These are phyloP conservation scores for Paralichthys olivaceus DNA, from an alignment of 2,113 vertebrate genomes.

Conservation along the genomic window DNA sequence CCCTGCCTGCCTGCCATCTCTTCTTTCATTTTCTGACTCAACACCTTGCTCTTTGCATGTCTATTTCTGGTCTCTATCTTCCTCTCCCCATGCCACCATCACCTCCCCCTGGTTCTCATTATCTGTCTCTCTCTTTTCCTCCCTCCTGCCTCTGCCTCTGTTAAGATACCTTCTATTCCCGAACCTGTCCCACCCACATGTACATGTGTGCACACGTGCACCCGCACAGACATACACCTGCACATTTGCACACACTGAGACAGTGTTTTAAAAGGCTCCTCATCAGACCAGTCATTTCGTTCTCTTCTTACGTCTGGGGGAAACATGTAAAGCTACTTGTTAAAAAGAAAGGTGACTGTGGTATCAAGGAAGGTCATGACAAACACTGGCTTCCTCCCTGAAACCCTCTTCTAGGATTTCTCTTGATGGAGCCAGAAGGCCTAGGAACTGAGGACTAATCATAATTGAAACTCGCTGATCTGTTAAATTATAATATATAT, in stretches of 20 bases:
- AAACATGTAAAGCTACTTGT: slow-evolving; percentile 33
- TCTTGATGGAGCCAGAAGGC: background rate
- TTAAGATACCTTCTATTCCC: slow-evolving; percentile 65
- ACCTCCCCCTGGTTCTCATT: slow-evolving; percentile 83
- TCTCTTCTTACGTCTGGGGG: slow-evolving; percentile 22
- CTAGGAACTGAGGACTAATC: background rate
- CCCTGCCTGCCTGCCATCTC: slow-evolving; percentile 55
- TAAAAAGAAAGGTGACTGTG: slow-evolving; percentile 21
- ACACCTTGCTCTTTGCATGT: slow-evolving; percentile 83
- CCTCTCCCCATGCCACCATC: slow-evolving; percentile 79
- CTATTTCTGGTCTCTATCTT: slow-evolving; percentile 83
- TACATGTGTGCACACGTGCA: slow-evolving; percentile 34
- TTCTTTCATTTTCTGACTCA: slow-evolving; percentile 83
- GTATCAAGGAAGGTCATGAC: slow-evolving; percentile 11
- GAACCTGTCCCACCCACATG: slow-evolving; percentile 73
- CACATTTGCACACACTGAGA: slow-evolving; percentile 11
- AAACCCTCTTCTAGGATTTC: slow-evolving; percentile 25
- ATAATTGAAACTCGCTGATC: background rate
- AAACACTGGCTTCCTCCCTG: background rate
- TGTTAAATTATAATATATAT: background rate
- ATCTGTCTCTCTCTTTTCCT: slow-evolving; percentile 69
- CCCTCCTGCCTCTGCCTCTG: slow-evolving; percentile 54
- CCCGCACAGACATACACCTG: slow-evolving; percentile 37
- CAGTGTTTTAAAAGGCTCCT: slow-evolving; percentile 26
- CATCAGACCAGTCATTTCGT: slow-evolving; percentile 38